A percentile compares a stretch with the other conserved stretches of the same genome.
Conservation (phyloP, 2,797 vertebrate species). For the Phataginus tricuspis region DNA sequence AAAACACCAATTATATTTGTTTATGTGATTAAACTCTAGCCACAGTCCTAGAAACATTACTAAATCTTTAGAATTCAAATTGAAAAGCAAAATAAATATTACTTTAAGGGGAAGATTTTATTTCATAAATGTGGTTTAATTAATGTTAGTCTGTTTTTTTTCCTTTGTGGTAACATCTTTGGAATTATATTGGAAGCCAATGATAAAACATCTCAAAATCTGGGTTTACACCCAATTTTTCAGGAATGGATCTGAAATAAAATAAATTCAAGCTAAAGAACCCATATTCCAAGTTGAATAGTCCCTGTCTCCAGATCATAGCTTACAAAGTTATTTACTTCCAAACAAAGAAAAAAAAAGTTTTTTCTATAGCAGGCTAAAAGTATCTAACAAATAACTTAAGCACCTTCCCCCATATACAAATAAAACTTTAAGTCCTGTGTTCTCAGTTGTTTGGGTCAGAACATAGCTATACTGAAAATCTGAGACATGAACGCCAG, state of each 20-base stretch:
- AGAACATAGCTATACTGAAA: background rate
- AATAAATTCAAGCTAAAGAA: background rate
- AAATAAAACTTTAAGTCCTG: background rate
- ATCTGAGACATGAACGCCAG: background rate
- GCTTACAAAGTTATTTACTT: background rate
- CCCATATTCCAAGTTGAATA: background rate
- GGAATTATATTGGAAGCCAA: background rate
- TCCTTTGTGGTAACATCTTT: background rate
- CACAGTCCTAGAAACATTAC: background rate
- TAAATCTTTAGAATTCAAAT: background rate
- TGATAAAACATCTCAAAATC: slow-evolving; percentile 22
- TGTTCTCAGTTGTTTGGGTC: background rate
- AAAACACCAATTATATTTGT: background rate
- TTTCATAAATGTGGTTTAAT: background rate
- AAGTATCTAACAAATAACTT: background rate
- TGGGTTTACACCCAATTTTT: background rate
- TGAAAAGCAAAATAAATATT: background rate
- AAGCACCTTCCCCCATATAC: background rate
- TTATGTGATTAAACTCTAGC: background rate
- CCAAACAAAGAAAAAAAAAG: background rate
- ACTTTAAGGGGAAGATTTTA: background rate
- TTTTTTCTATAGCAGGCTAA: background rate
- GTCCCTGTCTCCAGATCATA: background rate
- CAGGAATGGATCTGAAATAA: background rate
- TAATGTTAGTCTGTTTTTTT: background rate